Evolutionary conservation across 2,113 vertebrate species (phyloP), one percentile per base, ranked within the genome.

Genomic region (Nothobranchius kuhntae): DNA sequence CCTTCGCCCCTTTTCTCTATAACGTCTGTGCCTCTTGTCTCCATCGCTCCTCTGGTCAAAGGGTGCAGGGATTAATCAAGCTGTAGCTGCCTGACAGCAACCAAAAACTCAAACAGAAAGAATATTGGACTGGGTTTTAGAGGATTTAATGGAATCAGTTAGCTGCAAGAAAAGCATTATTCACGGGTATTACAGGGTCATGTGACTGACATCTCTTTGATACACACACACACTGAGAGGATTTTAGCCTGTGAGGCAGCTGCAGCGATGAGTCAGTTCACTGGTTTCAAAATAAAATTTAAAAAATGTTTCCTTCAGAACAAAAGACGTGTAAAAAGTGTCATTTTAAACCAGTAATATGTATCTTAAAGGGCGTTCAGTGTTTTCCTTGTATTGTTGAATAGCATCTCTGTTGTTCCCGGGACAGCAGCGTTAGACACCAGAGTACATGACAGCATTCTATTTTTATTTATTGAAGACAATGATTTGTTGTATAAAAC

Each of bases 401-500:
- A 89, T 90, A 93, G 91, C 88, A 87, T 90, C 86, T 84, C 86
- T 91, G 87, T 90, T 92, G 89, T 92, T 88, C 81, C 68, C 77
- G 48, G 84, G 77, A 84, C 89, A 86, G 85, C 91, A 89, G 87
- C 79, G 88, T 89, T 93, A 92, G 87, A 89, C 81, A 89, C 86
- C 87, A 91, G 84, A 92, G 86, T 89, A 90, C 89, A 89, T 83
- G 83, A 91, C 87, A 89, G 80, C 90, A 88, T 90, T 92, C 89
- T 94, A 92, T 93, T 94, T 93, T 93, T 93, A 92, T 93, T 92
- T 93, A 93, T 93, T 92, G 86, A 91, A 75, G 77, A 92, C 73
- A 44, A 89, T 67, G 73, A 89, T 89, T 90, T 90, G 87, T 92
- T 94, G 93, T 94, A 93, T 85, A 93, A 92, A 91, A 86, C 68